Base-by-base conservation (phyloP, 2,888 invertebrate genomes). In the Caenorhabditis becei region DNA sequence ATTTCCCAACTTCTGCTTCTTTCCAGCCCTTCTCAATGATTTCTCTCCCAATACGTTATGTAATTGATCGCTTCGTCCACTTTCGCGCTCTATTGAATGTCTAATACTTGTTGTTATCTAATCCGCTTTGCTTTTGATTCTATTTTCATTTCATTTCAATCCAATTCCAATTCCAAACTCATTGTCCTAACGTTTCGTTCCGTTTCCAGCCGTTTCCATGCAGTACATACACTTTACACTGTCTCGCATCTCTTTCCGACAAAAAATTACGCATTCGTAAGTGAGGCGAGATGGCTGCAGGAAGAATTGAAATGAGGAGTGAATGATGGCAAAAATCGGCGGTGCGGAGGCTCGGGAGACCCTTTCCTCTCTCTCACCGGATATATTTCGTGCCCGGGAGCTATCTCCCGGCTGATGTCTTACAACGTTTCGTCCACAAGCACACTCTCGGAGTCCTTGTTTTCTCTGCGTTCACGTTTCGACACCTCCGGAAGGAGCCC, bases 311-410 rank as follows among this genome's bases (percentile, higher is more conserved):
- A 75, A 75, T 75, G 75, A 75, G 75, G 59, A 75, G 75, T 66
- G 66, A 75, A 75, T 75, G 75, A 75, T 75, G 66, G 75, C 74
- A 66, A 75, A 75, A 66, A 75, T 75, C 66, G 74, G 63, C 63
- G 72, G 63, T 62, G 56, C 51, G 62, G 26, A 44, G 37, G 47
- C 56, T 56, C 56, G 8, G 44, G 54, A n/a, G n/a, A 18, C 20
- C 61, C 35, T 11, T 23, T 49, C 44, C 65, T 23, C 59, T 63
- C 63, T 66, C 75, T 75, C 75, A 74, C 75, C 75, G 75, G 75
- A 75, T 75, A 75, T 67, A 75, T 75, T 75, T 75, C 28, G 75
- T 75, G 65, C 72, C 59, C 74, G 59, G 59, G 65, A 35, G 74
- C 65, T 75, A 66, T 75, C 66, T 66, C 75, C 75, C 75, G 53